Evolutionary conservation across 2,888 invertebrate species (phyloP).

Genomic region (Nudaria mundana): DNA sequence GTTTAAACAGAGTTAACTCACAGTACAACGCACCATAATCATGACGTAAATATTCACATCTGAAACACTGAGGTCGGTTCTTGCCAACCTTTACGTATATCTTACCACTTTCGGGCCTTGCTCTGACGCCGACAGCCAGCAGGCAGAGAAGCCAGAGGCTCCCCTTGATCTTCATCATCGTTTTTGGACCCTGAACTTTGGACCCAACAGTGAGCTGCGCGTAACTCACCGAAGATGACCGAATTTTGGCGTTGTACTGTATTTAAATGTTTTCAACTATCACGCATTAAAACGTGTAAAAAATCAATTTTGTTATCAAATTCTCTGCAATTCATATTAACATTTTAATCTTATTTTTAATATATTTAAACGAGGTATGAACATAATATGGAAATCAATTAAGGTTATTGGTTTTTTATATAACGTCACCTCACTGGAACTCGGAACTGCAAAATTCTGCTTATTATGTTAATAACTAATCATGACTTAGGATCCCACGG

Average conservation of each 20-base stretch:
- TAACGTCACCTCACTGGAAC: too few relatives aligned
- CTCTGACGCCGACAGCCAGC: conserved; percentile 25
- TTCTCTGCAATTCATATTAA: conserved; percentile 39
- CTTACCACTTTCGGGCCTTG: conserved; percentile 35
- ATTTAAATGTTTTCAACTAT: conserved; percentile 47
- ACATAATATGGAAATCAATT: conserved; percentile 26
- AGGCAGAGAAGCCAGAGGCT: conserved; percentile 35
- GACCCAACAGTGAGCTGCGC: conserved; percentile 45
- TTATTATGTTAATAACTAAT: too few relatives aligned
- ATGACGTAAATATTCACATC: conserved; percentile 4
- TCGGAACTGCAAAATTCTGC: too few relatives aligned
- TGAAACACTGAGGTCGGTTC: conserved; percentile 3
- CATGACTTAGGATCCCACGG: too few relatives aligned
- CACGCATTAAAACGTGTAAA: conserved; percentile 52
- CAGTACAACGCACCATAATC: conserved; percentile 7
- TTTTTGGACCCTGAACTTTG: conserved; percentile 25
- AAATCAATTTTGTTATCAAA: conserved; percentile 66
- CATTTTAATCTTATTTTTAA: conserved; percentile 44
- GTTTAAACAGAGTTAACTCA: conserved; percentile 9
- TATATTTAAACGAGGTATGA: conserved; percentile 46
- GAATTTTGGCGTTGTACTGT: conserved; percentile 14
- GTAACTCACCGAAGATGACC: conserved; percentile 56
- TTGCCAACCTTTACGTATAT: conserved; percentile 2
- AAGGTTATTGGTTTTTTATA: conserved; percentile 23
- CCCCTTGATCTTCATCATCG: conserved; percentile 36